phyloP scores from a whole-genome alignment of 2,113 vertebrate genomes.

The Oxyruncus cristatus region DNA sequence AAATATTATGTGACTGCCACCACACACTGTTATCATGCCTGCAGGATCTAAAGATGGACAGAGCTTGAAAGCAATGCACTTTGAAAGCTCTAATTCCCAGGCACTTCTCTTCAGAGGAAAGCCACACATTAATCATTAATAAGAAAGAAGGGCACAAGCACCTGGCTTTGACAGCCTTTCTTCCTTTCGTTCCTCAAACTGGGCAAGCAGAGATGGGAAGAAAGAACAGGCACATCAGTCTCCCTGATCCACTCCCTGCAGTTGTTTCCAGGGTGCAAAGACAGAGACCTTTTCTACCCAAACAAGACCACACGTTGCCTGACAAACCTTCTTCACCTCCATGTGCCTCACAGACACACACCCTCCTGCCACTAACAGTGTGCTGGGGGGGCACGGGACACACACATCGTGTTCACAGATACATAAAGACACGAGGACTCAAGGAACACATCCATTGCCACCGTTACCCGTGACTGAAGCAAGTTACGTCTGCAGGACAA shows the following conservation, averaged over 20 bases:
- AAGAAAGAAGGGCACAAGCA: not conserved
- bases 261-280: not conserved
- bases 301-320: not conserved
- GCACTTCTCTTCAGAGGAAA: conserved; percentile 37
- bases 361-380: accelerated
- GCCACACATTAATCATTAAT: conserved; percentile 31
- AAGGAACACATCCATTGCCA: accelerated
- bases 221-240: not conserved
- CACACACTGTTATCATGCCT: not conserved
- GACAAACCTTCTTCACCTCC: not conserved
- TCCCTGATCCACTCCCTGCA: not conserved
- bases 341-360: accelerated
- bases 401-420: accelerated
- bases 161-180: not conserved
- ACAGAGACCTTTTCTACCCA: not conserved
- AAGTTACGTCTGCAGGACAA: not conserved
- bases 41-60: not conserved
- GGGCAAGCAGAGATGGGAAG: not conserved
- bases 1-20: not conserved
- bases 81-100: conserved; percentile 44
- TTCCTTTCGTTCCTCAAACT: not conserved
- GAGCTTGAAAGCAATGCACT: conserved; percentile 28
- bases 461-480: not conserved
- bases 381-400: not conserved
- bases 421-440: accelerated